A percentile compares a stretch with the other conserved stretches of the same genome.
phyloP scores from a whole-genome alignment of 2,888 invertebrate species.

The Pseudococcus viburni region DNA sequence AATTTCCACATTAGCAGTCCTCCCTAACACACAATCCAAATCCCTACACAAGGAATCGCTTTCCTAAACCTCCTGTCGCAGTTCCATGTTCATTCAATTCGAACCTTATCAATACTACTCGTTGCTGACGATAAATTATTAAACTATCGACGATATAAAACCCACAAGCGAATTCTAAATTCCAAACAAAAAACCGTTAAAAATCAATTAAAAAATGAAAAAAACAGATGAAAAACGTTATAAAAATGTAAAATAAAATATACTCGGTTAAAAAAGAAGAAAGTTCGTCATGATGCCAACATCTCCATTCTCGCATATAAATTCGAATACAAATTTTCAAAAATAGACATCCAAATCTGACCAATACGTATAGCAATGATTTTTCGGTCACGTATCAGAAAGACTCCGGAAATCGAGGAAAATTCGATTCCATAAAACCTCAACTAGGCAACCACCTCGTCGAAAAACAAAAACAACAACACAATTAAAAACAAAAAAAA shows the following conservation, averaged over 20 bases:
- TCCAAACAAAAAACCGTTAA: neutral
- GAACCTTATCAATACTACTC: neutral
- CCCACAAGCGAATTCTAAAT: neutral
- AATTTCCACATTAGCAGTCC: neutral
- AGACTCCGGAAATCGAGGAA: neutral
- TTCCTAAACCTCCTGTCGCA: neutral
- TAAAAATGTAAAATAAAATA: conserved; percentile 20
- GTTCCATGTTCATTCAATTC: neutral
- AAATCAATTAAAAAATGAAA: neutral
- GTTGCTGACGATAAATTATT: neutral
- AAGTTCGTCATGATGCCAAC: neutral
- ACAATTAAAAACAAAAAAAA: neutral
- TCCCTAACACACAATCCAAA: neutral
- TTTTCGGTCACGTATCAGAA: neutral
- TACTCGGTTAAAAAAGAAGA: neutral
- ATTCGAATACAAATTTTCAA: neutral
- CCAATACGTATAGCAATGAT: neutral
- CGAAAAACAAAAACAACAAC: conserved; percentile 4
- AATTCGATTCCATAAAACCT: neutral
- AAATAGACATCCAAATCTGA: neutral
- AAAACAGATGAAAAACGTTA: conserved; percentile 3
- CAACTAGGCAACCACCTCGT: neutral
- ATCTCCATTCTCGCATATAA: neutral
- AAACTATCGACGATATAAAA: neutral
- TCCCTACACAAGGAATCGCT: neutral